Evolutionary conservation across 2,113 vertebrate genomes (phyloP).

Genomic region (Megaleporinus macrocephalus): DNA sequence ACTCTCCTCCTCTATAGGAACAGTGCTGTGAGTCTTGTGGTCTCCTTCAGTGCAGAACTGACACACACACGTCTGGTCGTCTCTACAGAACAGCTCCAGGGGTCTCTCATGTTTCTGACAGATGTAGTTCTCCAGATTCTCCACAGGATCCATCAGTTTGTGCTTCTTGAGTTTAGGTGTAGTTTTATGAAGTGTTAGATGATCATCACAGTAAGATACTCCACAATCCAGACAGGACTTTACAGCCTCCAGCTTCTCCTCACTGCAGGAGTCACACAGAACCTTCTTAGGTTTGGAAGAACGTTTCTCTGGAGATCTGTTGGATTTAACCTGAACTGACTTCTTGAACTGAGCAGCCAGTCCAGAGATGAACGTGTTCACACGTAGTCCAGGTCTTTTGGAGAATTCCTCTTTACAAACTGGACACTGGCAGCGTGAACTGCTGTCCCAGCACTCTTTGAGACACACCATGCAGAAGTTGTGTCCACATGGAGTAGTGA

Average conservation of each 20-base stretch:
- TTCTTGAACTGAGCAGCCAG: constrained; percentile 19
- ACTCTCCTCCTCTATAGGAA: too few relatives aligned
- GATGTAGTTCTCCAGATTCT: constrained; percentile 32
- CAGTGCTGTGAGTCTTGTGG: too few relatives aligned
- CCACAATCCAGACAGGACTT: constrained; percentile 5
- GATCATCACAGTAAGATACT: not conserved
- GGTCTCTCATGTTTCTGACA: constrained; percentile 38
- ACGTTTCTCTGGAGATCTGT: too few relatives aligned
- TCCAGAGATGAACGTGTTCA: constrained; percentile 35
- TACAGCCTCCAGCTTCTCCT: too few relatives aligned
- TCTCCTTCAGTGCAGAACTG: too few relatives aligned
- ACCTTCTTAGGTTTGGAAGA: too few relatives aligned
- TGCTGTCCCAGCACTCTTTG: not conserved
- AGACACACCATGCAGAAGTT: constrained; percentile 28
- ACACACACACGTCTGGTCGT: too few relatives aligned
- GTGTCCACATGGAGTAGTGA: constrained; percentile 23
- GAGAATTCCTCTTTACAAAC: constrained; percentile 4
- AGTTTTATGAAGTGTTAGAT: too few relatives aligned
- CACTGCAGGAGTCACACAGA: too few relatives aligned
- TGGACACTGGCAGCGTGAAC: not conserved
- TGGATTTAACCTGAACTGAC: constrained; percentile 10
- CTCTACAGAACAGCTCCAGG: constrained; percentile 31
- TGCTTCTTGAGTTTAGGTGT: too few relatives aligned
- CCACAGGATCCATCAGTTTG: not conserved
- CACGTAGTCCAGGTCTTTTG: not conserved